phyloP scores from a whole-genome alignment of 2,888 invertebrate genomes.

The Lacanobia oleracea region DNA sequence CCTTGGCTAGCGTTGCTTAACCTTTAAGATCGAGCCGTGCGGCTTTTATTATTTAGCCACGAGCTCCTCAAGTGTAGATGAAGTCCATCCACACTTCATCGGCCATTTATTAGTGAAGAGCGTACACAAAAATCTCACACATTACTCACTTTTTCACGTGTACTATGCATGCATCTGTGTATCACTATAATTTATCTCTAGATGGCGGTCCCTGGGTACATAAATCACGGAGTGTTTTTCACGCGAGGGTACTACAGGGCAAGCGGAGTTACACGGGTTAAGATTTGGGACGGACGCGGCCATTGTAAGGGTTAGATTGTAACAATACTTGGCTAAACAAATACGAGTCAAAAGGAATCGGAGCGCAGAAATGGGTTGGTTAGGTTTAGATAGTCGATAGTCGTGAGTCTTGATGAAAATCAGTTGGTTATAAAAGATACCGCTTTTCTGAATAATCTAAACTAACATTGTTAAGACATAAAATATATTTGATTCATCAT shows the following conservation, averaged over 20 bases:
- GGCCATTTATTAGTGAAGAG: slow-evolving; percentile 5
- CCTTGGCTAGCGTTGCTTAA: no score
- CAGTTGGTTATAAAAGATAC: not conserved
- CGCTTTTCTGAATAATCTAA: no score
- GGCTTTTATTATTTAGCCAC: no score
- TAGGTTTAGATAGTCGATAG: not conserved
- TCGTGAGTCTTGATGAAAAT: not conserved
- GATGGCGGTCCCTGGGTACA: slow-evolving; percentile 81
- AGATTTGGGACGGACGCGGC: slow-evolving; percentile 28
- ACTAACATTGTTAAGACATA: no score
- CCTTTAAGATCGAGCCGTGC: no score
- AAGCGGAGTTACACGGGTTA: slow-evolving; percentile 61
- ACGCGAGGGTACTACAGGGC: slow-evolving; percentile 71
- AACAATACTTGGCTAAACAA: slow-evolving; percentile 8
- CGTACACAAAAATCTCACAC: slow-evolving; percentile 36
- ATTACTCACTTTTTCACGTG: slow-evolving; percentile 82
- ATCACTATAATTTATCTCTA: slow-evolving; percentile 83
- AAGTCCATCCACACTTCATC: slow-evolving; percentile 4
- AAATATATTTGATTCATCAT: no score
- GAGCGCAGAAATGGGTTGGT: not conserved
- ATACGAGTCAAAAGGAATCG: not conserved
- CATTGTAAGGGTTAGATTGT: slow-evolving; percentile 31
- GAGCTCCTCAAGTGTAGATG: no score
- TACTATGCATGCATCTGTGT: slow-evolving; percentile 76
- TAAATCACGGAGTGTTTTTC: slow-evolving; percentile 85